Evolutionary conservation across 1,140 invertebrate genomes (phyloP), one percentile per base, ranked within the genome.

Genomic region (Caenorhabditis latens): DNA sequence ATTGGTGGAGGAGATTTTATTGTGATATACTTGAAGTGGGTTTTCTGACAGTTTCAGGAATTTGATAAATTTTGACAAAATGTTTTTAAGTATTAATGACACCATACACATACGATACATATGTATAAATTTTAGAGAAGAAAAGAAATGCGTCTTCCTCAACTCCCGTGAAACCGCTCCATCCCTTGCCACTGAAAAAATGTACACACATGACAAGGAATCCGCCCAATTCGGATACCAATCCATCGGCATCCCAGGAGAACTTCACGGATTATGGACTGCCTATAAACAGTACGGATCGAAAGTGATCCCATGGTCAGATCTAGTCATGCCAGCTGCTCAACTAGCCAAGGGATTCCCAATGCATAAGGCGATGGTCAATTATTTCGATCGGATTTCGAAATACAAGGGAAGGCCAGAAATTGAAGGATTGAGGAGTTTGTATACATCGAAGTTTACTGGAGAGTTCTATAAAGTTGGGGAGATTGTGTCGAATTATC

Each of bases 231-330:
- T 88, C 94, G 96, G 96, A 86, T 94, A 95, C 0, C 90, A 96
- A 19, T 93, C 96, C 4, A 95, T 97, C 21, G 96, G 94, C 0
- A 95, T 98, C 11, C 97, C 97, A 8, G 97, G 97, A 2, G 97
- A 98, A 93, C 91, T 98, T 2, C 95, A 95, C 86, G 97, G 97
- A 4, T 96, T 97, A 91, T 95, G 95, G 95, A 94, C 95, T 87
- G 95, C 96, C 0, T 95, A 97, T 92, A 93, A 95, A 90, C 94
- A 94, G 75, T 97, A 95, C 93, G 96, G 96, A 1, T 61, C 57
- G 94, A 79, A 79, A 79, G 94, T 94, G 32, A 92, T 98, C 1
- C 94, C 95, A 0, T 99, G 97, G 97, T 93, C 93, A 11, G 94
- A 95, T 1, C 93, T 99, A 1, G 94, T 98, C 40, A 91, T 94